Base-by-base conservation (phyloP, 1,140 invertebrate species). In the Tetraneura akinire region DNA sequence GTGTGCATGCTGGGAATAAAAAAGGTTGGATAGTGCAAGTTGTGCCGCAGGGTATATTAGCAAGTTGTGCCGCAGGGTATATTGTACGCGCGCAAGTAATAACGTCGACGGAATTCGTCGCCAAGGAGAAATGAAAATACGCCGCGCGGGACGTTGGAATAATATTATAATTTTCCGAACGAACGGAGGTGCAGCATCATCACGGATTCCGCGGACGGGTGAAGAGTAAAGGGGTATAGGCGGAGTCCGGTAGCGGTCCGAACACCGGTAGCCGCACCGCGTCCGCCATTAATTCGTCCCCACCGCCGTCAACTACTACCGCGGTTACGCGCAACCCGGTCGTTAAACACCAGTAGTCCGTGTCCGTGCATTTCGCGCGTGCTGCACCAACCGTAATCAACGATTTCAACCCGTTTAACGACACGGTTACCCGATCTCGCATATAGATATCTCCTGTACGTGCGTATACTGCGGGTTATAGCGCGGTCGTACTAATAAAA, bases 201-300 rank as follows among this genome's bases (percentile, higher is more conserved):
- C 21, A 29, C 64, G 37, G 64, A 66, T 11, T 32, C 42, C 42
- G 68, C 68, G 23, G 23, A 49, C 32, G 32, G 42, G 68, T n/a
- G 23, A 11, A 71, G 68, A 45, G 66, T 68, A 74, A 74, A 74
- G 71, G 71, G 71, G 47, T 78, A 78, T 62, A 78, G 74, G 74
- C 51, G 74, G 74, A 62, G 74, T 57, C 74, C 74, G 74, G 74
- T 78, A 78, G 74, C 37, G 37, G 55, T 18, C 21, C 74, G 32
- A 78, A 78, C 74, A 78, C 74, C 74, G 53, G 74, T 78, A 78
- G 74, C 74, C 4, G n/a, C 29, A n/a, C n/a, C 18, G 55, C 16
- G 53, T 37, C 74, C 74, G 74, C 74, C 74, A 78, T 78, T 78
- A 78, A 78, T 78, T 60, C 74, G 74, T 62, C 74, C 49, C 32